Evolutionary conservation across 2,113 vertebrate genomes (phyloP), one percentile per base, ranked within the genome.

Genomic region (Callospermophilus lateralis): DNA sequence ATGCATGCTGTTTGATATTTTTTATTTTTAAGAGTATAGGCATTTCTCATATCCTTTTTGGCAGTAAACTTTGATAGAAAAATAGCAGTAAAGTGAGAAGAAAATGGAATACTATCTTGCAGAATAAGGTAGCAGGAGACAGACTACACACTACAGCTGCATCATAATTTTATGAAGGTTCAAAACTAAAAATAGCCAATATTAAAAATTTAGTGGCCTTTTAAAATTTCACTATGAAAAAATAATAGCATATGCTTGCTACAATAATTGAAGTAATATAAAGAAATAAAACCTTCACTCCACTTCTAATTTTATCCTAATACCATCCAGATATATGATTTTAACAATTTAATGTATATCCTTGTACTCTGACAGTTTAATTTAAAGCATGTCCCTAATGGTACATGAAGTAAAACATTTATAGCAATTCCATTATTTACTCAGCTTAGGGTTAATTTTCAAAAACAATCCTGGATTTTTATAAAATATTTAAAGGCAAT

Each of bases 361-460:
- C 2, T 90, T 95, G n/a, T 45, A 78, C 22, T 84, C 72, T 96
- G 24, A 73, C 26, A 68, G 22, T 74, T 93, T 63, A 95, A 81
- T 94, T 90, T 80, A 85, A 93, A 97, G 17, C 77, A 90, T 83
- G 48, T 13, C 4, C 22, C 42, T 53, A 76, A 67, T 45, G 34
- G 12, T 90, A 89, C 81, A 39, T 55, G 51, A 92, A 53, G 19
- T 88, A 84, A 96, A 88, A 79, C 70, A 53, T 87, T 84, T 37
- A 88, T n/a, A 86, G 45, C 4, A 42, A 34, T 91, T 86, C 13
- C n/a, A 81, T 88, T 96, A 30, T 94, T 95, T 96, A 30, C 26
- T 89, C 58, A 26, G 48, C 58, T 61, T 93, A 96, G 76, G n/a
- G 12, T 37, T 93, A n/a, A 74, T 96, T 97, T 84, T 48, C 34